These are phyloP conservation scores for Dermatophagoides farinae DNA, from an alignment of 1,140 invertebrate genomes.

Conservation along the genomic window DNA sequence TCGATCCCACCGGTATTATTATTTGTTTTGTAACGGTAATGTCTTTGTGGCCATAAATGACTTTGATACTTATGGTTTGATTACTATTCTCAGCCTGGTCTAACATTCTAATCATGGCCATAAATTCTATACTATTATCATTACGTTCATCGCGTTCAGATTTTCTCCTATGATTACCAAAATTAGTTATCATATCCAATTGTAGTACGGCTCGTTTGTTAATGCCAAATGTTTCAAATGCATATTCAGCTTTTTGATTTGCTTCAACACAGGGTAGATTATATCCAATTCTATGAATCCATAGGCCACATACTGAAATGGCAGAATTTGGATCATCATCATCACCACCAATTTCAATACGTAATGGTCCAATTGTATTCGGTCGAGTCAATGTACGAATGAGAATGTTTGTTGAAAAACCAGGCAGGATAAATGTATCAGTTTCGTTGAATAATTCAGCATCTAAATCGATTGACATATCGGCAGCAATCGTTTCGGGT, in stretches of 20 bases:
- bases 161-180: slow-evolving; percentile 8
- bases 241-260: slow-evolving; percentile 15
- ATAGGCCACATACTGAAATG: slow-evolving; percentile 18
- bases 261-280: slow-evolving; percentile 18
- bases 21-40: not conserved
- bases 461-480: not conserved
- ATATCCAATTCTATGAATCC: slow-evolving; percentile 16
- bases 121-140: slow-evolving; percentile 9
- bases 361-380: slow-evolving; percentile 11
- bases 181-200: slow-evolving; percentile 17
- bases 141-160: not conserved
- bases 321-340: slow-evolving; percentile 12
- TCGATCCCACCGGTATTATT: not conserved
- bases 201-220: slow-evolving; percentile 15
- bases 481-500: not conserved
- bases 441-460: not conserved
- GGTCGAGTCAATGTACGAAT: slow-evolving; percentile 12
- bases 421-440: slow-evolving; percentile 11
- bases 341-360: slow-evolving; percentile 11
- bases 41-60: not conserved
- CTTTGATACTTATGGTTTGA: not conserved
- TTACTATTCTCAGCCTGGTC: not conserved
- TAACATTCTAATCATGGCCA: slow-evolving; percentile 2
- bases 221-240: slow-evolving; percentile 12
- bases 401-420: slow-evolving; percentile 13